phyloP scores from a whole-genome alignment of 2,113 vertebrate genomes.

The Arenaria interpres region DNA sequence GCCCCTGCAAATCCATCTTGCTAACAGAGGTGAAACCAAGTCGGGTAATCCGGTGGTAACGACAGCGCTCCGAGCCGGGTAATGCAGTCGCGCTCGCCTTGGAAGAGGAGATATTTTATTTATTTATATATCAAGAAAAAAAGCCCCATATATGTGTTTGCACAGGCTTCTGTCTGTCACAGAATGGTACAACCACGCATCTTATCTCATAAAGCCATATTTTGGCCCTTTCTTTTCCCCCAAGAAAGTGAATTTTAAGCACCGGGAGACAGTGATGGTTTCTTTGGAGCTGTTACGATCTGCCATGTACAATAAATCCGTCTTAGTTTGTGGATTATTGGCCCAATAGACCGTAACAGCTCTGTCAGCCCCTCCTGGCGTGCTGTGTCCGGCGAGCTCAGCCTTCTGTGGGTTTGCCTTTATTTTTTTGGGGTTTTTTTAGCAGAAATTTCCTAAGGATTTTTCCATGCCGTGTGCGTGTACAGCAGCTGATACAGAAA shows the following conservation, averaged over 20 bases:
- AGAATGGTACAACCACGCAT: conserved; percentile 20
- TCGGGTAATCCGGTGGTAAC: conserved; percentile 23
- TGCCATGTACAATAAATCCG: conserved; percentile 70
- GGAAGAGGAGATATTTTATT: conserved; percentile 42
- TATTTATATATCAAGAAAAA: conserved; percentile 44
- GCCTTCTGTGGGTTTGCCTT: conserved; percentile 26
- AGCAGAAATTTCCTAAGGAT: conserved; percentile 46
- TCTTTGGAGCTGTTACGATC: conserved; percentile 68
- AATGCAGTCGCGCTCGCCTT: background rate
- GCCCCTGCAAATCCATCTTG: conserved; percentile 31
- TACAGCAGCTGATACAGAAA: conserved; percentile 39
- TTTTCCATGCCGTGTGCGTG: background rate
- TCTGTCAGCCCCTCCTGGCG: conserved; percentile 65
- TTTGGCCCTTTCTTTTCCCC: conserved; percentile 22
- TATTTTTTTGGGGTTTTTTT: background rate
- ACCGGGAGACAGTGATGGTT: conserved; percentile 54
- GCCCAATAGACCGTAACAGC: conserved; percentile 66
- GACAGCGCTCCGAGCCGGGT: background rate
- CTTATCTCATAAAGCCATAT: conserved; percentile 63
- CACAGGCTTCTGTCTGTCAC: conserved; percentile 40
- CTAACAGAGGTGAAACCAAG: conserved; percentile 52
- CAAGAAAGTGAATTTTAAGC: conserved; percentile 68
- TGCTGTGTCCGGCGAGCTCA: conserved; percentile 39
- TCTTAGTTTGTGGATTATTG: conserved; percentile 72
- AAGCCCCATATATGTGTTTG: background rate